These are phyloP conservation scores for Blomia tropicalis DNA, from an alignment of 2,888 invertebrate genomes.

Conservation along the genomic window DNA sequence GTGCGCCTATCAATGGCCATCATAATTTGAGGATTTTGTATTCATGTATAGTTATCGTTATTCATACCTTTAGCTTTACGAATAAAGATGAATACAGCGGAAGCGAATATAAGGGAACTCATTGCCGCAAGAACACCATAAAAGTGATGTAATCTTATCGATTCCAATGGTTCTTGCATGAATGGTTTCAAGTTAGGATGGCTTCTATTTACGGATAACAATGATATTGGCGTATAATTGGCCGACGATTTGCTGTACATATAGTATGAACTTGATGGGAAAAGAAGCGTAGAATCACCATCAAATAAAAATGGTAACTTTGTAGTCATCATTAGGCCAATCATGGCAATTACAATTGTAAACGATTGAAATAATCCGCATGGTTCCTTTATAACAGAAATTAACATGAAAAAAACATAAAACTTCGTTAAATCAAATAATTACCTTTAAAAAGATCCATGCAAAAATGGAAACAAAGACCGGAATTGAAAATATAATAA, in stretches of 20 bases:
- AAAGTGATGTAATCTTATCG: conserved; percentile 34
- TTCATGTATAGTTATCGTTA: neutral
- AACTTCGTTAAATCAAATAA: neutral
- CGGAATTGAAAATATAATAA: conserved; percentile 76
- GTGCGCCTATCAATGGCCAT: conserved; percentile 14
- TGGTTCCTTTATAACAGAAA: conserved; percentile 44
- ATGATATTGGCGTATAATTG: conserved; percentile 5
- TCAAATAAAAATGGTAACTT: conserved; percentile 67
- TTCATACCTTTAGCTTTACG: conserved; percentile 63
- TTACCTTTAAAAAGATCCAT: conserved; percentile 48
- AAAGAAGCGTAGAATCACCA: neutral
- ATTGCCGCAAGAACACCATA: conserved; percentile 71
- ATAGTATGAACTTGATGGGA: neutral
- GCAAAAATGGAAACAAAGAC: conserved; percentile 65
- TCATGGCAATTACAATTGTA: conserved; percentile 61
- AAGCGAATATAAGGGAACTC: conserved; percentile 59
- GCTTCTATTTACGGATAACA: neutral
- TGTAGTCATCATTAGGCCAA: conserved; percentile 71
- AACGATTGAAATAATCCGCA: conserved; percentile 69
- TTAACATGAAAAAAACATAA: neutral
- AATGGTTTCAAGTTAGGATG: neutral
- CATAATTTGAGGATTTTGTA: neutral
- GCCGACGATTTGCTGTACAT: conserved; percentile 18
- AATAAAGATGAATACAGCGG: conserved; percentile 67
- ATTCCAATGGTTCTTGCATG: neutral